A percentile compares a stretch with the other conserved stretches of the same genome.
phyloP scores from a whole-genome alignment of 2,797 vertebrate species.

The Hafferia zeledoni region DNA sequence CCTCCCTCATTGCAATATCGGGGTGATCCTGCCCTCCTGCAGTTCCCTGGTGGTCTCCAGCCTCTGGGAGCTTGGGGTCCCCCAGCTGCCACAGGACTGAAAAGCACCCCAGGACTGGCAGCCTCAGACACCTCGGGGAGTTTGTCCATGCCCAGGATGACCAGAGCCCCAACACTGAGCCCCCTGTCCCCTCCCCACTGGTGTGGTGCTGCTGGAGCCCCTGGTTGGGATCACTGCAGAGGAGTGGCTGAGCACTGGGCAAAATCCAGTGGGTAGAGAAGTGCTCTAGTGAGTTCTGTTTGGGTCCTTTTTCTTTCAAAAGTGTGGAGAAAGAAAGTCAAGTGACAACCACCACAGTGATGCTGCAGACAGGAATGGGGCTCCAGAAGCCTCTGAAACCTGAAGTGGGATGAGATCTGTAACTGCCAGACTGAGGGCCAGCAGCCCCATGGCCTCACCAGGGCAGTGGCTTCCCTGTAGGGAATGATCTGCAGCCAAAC shows the following conservation, averaged over 20 bases:
- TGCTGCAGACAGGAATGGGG: background rate
- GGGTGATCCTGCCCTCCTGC: too few species aligned
- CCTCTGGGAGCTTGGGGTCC: background rate
- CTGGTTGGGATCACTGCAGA: rapidly evolving
- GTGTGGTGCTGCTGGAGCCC: background rate
- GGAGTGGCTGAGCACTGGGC: rapidly evolving
- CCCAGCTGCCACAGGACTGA: rapidly evolving
- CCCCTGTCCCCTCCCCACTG: rapidly evolving
- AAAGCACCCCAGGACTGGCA: rapidly evolving
- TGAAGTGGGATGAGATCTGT: background rate
- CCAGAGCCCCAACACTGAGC: background rate
- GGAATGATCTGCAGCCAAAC: rapidly evolving
- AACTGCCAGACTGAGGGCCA: background rate
- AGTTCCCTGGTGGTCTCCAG: rapidly evolving
- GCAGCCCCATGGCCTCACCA: rapidly evolving
- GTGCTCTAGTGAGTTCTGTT: rapidly evolving
- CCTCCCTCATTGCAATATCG: rapidly evolving
- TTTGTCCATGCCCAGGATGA: rapidly evolving
- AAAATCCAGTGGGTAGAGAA: too few species aligned
- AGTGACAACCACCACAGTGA: background rate
- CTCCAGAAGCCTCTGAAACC: too few species aligned
- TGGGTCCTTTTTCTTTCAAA: background rate
- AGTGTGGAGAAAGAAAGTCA: background rate
- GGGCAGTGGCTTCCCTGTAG: background rate
- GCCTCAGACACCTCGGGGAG: background rate